Conservation (phyloP, 2,888 invertebrate species). For the Cynaeus angustus region DNA sequence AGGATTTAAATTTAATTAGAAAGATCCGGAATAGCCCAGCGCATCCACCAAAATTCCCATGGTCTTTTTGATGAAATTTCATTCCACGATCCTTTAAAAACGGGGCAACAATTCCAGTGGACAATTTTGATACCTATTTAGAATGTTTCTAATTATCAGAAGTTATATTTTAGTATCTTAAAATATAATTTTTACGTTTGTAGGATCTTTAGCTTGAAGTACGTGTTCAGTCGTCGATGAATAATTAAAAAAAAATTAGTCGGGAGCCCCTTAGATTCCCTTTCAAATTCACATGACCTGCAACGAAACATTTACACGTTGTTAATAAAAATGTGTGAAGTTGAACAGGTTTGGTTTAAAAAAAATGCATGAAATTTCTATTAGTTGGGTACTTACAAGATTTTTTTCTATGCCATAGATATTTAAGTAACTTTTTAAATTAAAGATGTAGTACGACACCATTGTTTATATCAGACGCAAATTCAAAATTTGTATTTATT, state of each 20-base stretch:
- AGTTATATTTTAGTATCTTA: constrained; percentile 50
- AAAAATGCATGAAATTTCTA: constrained; percentile 23
- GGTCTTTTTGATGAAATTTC: constrained; percentile 45
- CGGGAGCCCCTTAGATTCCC: constrained; percentile 27
- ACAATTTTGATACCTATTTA: constrained; percentile 53
- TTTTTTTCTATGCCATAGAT: constrained; percentile 51
- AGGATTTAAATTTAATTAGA: constrained; percentile 52
- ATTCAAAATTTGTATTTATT: constrained; percentile 64
- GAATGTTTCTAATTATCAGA: constrained; percentile 42
- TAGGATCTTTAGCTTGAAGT: constrained; percentile 34
- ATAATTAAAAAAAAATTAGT: constrained; percentile 21
- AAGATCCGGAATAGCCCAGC: constrained; percentile 38
- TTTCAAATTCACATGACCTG: constrained; percentile 39
- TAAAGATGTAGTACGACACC: constrained; percentile 65
- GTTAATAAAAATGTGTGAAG: constrained; percentile 26
- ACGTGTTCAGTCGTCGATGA: constrained; percentile 24
- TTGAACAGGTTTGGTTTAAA: constrained; percentile 31
- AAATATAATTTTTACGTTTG: constrained; percentile 37
- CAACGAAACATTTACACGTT: background rate
- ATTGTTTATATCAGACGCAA: constrained; percentile 62
- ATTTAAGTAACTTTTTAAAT: constrained; percentile 52
- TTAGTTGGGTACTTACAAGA: constrained; percentile 40
- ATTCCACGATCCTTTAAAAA: constrained; percentile 57
- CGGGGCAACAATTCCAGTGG: constrained; percentile 61
- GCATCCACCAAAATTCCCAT: constrained; percentile 38